Evolutionary conservation across 2,113 vertebrate species (phyloP).

Genomic region (Pampusana beccarii): DNA sequence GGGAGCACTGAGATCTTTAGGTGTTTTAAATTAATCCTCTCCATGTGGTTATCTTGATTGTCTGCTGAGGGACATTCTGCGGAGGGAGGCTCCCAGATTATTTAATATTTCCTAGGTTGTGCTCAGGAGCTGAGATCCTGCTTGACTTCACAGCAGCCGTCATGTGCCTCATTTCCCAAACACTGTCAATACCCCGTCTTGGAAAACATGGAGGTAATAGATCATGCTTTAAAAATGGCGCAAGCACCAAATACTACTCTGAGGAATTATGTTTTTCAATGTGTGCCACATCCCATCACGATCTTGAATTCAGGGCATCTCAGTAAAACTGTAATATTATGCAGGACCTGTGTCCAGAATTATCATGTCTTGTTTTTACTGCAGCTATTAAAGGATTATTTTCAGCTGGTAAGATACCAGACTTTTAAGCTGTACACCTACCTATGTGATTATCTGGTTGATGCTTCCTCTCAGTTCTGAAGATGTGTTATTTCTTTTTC

Average conservation of each 20-base stretch:
- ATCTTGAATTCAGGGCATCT: not conserved
- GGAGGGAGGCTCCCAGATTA: not conserved
- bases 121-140: not conserved
- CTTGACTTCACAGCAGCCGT: not conserved
- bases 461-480: not conserved
- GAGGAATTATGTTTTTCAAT: not conserved
- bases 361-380: not conserved
- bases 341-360: fast-evolving
- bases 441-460: not conserved
- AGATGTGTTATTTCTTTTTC: not conserved
- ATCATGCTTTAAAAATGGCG: not conserved
- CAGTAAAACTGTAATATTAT: not conserved
- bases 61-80: not conserved
- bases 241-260: not conserved
- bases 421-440: not conserved
- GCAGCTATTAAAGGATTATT: not conserved
- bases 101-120: not conserved
- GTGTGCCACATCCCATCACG: not conserved
- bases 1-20: not conserved
- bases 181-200: fast-evolving
- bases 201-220: not conserved
- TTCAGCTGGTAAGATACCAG: not conserved
- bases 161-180: not conserved
- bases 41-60: not conserved
- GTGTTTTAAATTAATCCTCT: not conserved